Conservation (phyloP, 2,888 invertebrate species). For the Heterodera filipjevi region DNA sequence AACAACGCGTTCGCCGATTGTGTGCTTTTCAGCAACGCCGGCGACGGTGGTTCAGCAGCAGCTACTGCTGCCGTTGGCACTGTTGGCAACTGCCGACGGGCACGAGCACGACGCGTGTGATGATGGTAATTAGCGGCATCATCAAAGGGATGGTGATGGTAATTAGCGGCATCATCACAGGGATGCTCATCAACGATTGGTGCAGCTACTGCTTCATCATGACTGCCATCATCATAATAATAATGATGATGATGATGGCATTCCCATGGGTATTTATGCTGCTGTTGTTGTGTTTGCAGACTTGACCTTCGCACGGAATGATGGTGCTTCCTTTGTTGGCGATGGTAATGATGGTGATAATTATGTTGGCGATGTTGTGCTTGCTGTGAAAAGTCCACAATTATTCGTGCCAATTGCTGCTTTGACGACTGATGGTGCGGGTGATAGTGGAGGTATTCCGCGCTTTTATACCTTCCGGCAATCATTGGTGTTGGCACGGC, state of each 20-base stretch:
- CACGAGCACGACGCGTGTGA: neutral
- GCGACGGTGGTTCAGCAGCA: neutral
- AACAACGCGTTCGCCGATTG: neutral
- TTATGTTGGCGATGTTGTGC: neutral
- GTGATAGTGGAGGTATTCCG: neutral
- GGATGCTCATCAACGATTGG: too few species aligned
- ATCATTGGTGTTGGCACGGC: neutral
- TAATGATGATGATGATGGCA: neutral
- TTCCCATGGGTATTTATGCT: conserved; percentile 1
- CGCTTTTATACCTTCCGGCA: neutral
- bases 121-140: too few species aligned
- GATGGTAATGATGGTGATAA: neutral
- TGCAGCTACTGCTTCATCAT: neutral
- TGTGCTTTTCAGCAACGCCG: neutral
- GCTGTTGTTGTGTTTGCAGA: neutral
- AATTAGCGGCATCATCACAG: too few species aligned
- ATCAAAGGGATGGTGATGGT: too few species aligned
- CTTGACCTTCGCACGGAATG: conserved; percentile 7
- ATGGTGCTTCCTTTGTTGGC: neutral
- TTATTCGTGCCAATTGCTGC: neutral
- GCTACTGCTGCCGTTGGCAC: neutral
- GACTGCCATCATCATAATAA: neutral
- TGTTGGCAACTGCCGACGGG: neutral
- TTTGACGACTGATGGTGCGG: neutral
- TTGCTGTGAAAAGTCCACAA: neutral